Percentiles rank a stretch among this genome's conserved stretches.
Conservation (phyloP, 2,113 vertebrate species). For the Aspidoscelis tigris region DNA sequence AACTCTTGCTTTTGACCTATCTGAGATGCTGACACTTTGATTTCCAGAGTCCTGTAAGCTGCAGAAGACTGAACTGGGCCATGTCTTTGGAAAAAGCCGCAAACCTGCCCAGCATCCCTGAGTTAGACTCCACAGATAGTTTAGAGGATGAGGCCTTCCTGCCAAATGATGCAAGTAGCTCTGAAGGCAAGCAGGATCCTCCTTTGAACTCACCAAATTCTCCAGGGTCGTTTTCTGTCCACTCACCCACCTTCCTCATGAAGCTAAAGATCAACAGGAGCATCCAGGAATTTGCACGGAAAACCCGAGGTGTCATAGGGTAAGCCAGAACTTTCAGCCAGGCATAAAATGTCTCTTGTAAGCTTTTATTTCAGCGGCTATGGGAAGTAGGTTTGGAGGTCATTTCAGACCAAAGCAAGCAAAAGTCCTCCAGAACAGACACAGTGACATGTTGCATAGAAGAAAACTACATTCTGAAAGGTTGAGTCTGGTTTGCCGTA, state of each 20-base stretch:
- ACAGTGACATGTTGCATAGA: background rate
- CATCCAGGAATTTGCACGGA: constrained; percentile 33
- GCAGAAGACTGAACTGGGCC: background rate
- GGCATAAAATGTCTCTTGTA: background rate
- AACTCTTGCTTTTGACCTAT: too few relatives aligned
- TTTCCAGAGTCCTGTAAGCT: background rate
- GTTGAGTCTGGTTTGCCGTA: background rate
- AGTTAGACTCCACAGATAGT: background rate
- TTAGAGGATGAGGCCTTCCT: constrained; percentile 43
- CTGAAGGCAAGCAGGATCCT: background rate
- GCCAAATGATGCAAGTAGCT: background rate
- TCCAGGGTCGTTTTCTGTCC: constrained; percentile 9
- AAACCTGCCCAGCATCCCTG: constrained; percentile 31
- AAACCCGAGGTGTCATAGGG: background rate
- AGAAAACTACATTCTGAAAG: background rate
- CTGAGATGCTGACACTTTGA: background rate
- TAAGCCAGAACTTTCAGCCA: constrained; percentile 5
- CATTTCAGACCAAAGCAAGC: background rate
- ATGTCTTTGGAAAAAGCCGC: background rate
- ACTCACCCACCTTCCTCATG: constrained; percentile 32
- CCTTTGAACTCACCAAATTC: constrained; percentile 9
- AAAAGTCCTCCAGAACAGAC: background rate
- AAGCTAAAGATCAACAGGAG: constrained; percentile 37
- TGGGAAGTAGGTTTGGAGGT: background rate
- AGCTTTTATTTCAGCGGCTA: too few relatives aligned